Evolutionary conservation across 1,140 invertebrate genomes (phyloP).

Genomic region (Drosophila tristis): DNA sequence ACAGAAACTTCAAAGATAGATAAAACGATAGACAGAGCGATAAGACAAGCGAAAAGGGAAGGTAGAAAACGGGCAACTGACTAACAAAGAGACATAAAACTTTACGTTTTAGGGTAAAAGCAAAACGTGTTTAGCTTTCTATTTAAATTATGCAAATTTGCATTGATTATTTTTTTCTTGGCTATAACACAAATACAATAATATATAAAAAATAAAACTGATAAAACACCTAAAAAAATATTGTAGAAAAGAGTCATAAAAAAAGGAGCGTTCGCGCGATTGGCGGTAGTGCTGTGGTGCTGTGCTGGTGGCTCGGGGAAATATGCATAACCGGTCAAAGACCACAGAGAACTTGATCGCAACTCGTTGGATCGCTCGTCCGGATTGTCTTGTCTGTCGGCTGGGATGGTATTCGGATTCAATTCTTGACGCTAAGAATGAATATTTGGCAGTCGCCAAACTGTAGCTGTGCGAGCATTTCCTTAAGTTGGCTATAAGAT

Average conservation of each 20-base stretch:
- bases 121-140: slow-evolving; percentile 81
- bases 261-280: slow-evolving; percentile 60
- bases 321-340: slow-evolving; percentile 79
- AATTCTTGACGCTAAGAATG: slow-evolving; percentile 28
- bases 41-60: too few species aligned
- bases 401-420: background rate
- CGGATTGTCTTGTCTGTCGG: slow-evolving; percentile 10
- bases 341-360: slow-evolving; percentile 60
- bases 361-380: slow-evolving; percentile 33
- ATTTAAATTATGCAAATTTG: slow-evolving; percentile 79
- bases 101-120: slow-evolving; percentile 76
- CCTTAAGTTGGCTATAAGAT: slow-evolving; percentile 63
- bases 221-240: slow-evolving; percentile 18
- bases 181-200: slow-evolving; percentile 54
- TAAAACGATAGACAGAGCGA: background rate
- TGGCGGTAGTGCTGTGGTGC: too few species aligned
- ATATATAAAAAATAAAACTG: slow-evolving; percentile 25
- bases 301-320: slow-evolving; percentile 9
- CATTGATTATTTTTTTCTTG: slow-evolving; percentile 77
- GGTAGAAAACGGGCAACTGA: background rate
- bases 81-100: slow-evolving; percentile 37
- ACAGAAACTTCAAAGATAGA: slow-evolving; percentile 20
- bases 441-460: slow-evolving; percentile 1
- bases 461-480: slow-evolving; percentile 48
- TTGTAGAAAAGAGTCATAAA: slow-evolving; percentile 71